phyloP scores from a whole-genome alignment of 1,140 invertebrate species.

The Macrocentrus cingulum region DNA sequence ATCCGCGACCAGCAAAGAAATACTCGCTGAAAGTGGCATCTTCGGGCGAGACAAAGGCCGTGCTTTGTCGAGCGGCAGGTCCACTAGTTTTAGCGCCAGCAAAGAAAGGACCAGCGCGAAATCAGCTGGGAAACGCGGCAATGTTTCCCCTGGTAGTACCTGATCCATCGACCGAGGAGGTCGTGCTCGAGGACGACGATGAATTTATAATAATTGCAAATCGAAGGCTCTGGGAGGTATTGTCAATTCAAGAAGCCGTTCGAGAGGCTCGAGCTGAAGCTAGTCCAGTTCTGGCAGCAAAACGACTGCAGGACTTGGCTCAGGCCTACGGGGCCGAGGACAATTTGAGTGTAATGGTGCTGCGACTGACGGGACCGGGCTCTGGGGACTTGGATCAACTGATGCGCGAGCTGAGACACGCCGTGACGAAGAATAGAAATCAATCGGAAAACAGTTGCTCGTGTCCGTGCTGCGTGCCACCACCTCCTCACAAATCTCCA shows the following conservation, averaged over 20 bases:
- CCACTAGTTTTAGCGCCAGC: slow-evolving; percentile 60
- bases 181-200: slow-evolving; percentile 74
- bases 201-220: slow-evolving; percentile 81
- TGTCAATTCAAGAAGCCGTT: slow-evolving; percentile 73
- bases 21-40: slow-evolving; percentile 72
- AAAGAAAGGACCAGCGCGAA: slow-evolving; percentile 47
- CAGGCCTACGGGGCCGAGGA: slow-evolving; percentile 81
- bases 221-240: slow-evolving; percentile 75
- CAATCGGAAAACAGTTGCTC: slow-evolving; percentile 55
- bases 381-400: slow-evolving; percentile 68
- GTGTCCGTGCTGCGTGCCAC: slow-evolving; percentile 51
- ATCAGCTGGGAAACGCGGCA: slow-evolving; percentile 66
- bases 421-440: slow-evolving; percentile 63
- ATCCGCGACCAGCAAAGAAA: slow-evolving; percentile 31
- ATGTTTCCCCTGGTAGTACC: slow-evolving; percentile 68
- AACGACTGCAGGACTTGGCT: slow-evolving; percentile 77
- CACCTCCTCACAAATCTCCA: slow-evolving; percentile 43
- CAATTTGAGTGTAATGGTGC: slow-evolving; percentile 76
- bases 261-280: slow-evolving; percentile 73
- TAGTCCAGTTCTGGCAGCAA: slow-evolving; percentile 77
- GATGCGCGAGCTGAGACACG: slow-evolving; percentile 76
- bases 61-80: slow-evolving; percentile 68
- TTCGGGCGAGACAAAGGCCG: slow-evolving; percentile 71
- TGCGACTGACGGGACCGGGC: slow-evolving; percentile 67
- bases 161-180: slow-evolving; percentile 75